These are phyloP conservation scores for Pyralis farinalis DNA, from an alignment of 2,888 invertebrate genomes.

Conservation along the genomic window DNA sequence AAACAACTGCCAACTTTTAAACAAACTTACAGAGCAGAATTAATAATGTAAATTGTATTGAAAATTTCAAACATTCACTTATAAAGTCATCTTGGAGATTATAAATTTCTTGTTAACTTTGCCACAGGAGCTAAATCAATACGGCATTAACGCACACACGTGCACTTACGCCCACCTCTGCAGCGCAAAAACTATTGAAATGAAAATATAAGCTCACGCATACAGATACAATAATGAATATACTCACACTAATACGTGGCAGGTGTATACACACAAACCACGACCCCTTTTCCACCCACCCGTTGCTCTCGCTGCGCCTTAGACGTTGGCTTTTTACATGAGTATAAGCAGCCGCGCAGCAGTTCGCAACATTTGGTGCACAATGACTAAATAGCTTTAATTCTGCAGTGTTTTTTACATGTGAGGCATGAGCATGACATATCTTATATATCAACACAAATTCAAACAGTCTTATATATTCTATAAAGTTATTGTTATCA, in stretches of 20 bases:
- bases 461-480: too few relatives aligned
- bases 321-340: constrained; percentile 80
- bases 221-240: constrained; percentile 22
- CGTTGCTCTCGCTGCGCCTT: constrained; percentile 55
- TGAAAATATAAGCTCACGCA: constrained; percentile 73
- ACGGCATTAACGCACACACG: constrained; percentile 73
- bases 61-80: constrained; percentile 7
- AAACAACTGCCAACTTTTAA: too few relatives aligned
- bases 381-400: neutral
- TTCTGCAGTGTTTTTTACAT: neutral
- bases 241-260: constrained; percentile 42
- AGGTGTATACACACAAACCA: constrained; percentile 56
- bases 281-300: constrained; percentile 31
- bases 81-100: constrained; percentile 48
- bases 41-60: constrained; percentile 1
- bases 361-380: constrained; percentile 44
- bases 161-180: constrained; percentile 52
- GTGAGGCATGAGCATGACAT: too few relatives aligned
- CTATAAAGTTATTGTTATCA: too few relatives aligned
- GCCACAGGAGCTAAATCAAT: constrained; percentile 63
- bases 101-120: constrained; percentile 66
- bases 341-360: constrained; percentile 61
- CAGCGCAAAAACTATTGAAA: constrained; percentile 76
- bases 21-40: neutral
- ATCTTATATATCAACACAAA: too few relatives aligned